Evolutionary conservation across 2,797 vertebrate genomes (phyloP), one percentile per base, ranked within the genome.

Genomic region (Glyptemys insculpta): DNA sequence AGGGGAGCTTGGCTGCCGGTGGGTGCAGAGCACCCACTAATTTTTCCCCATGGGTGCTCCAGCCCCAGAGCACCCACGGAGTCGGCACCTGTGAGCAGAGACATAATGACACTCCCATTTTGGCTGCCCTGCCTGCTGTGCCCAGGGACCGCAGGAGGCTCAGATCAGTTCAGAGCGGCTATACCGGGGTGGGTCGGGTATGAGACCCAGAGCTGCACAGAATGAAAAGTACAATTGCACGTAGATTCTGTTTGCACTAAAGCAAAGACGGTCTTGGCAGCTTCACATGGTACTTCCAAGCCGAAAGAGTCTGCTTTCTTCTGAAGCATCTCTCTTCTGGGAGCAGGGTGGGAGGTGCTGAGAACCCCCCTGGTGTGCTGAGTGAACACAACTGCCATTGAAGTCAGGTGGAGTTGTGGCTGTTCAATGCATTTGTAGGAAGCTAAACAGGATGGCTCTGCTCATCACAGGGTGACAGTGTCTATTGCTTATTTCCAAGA

Each of bases 91-190:
- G 19, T 53, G 19, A 50, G 50, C 53, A 53, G 53, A 53, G 53
- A 25, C 53, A 25, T 5, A 57, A 81, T 52, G 72, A 52, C 79
- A 81, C 29, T 79, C 41, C 52, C 74, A 90, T 83, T 78, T 18
- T 29, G 68, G 82, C 65, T 89, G 50, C 72, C 91, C 85, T 87
- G 83, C 80, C 53, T 59, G 62, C 41, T 76, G 89, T 76, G 56
- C 81, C 86, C 65, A 12, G 0, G 47, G 91, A 44, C 65, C 44
- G 53, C 56, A 88, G 80, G 57, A 84, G 37, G 76, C 65, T 84
- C 89, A 76, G 49, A 68, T 76, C 37, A 86, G 84, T 15, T 68
- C 89, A 82, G 80, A 19, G 82, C 57, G 54, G 88, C 65, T 41
- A 31, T 52, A 79, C 0, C 23, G n/a, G 72, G 12, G 44, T 4